Evolutionary conservation across 2,888 invertebrate genomes (phyloP).

Genomic region (Aphodius sticticus): DNA sequence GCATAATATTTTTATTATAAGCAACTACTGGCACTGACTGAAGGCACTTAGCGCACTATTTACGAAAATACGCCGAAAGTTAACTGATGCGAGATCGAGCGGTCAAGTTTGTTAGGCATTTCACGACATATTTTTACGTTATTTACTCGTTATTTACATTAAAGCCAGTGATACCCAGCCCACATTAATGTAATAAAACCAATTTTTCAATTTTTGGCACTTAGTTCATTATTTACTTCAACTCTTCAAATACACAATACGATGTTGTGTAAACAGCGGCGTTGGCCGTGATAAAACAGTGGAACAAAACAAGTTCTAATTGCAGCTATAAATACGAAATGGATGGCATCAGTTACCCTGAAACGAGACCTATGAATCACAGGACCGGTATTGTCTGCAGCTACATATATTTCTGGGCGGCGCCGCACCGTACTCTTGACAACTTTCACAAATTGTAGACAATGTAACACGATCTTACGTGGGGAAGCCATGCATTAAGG

Average conservation of each 20-base stretch:
- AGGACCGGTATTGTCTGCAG: not conserved
- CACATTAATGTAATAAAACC: too few species aligned
- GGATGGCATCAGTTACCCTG: slow-evolving; percentile 4
- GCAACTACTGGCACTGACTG: too few species aligned
- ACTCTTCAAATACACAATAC: not conserved
- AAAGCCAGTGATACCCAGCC: too few species aligned
- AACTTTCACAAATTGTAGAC: not conserved
- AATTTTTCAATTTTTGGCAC: too few species aligned
- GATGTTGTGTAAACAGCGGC: not conserved
- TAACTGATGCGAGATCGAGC: too few species aligned
- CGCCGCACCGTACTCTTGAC: not conserved
- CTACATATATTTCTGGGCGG: not conserved
- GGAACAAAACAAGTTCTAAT: slow-evolving; percentile 4
- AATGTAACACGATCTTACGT: not conserved
- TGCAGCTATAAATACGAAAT: not conserved
- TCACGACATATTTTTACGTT: too few species aligned
- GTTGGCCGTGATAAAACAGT: not conserved
- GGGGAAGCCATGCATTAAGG: not conserved
- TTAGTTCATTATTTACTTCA: too few species aligned
- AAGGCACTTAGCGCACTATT: too few species aligned
- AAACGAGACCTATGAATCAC: slow-evolving; percentile 4
- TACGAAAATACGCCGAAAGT: too few species aligned
- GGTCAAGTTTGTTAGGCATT: too few species aligned
- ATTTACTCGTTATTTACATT: too few species aligned
- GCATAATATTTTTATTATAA: too few species aligned